Evolutionary conservation across 2,797 vertebrate species (phyloP).

Genomic region (Pempheris klunzingeri): DNA sequence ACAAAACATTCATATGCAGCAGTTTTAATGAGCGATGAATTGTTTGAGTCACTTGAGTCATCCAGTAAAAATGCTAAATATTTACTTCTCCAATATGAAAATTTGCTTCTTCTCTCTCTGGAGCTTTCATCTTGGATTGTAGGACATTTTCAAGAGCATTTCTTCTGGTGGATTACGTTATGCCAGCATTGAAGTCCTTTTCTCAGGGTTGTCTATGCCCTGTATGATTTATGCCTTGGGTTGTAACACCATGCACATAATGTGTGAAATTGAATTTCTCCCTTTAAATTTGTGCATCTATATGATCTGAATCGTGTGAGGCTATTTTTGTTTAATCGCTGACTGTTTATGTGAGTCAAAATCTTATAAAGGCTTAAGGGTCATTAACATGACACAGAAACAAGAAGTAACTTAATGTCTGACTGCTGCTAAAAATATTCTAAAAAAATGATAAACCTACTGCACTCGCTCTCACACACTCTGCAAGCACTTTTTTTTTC

Average conservation of each 20-base stretch:
- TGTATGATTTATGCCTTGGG: not conserved
- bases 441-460: not conserved
- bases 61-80: constrained; percentile 1
- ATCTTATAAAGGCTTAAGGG: not conserved
- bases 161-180: too few relatives aligned
- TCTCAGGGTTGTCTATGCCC: not conserved
- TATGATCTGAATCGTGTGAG: constrained; percentile 2
- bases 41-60: not conserved
- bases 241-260: not conserved
- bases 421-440: not conserved
- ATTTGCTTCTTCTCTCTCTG: not conserved
- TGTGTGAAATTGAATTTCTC: not conserved
- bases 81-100: not conserved
- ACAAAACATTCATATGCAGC: not conserved
- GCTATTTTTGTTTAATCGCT: not conserved
- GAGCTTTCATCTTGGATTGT: too few relatives aligned
- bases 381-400: not conserved
- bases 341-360: constrained; percentile 7
- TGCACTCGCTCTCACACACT: not conserved
- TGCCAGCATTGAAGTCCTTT: not conserved
- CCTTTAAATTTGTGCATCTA: not conserved
- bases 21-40: not conserved
- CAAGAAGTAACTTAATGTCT: not conserved
- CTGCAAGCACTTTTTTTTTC: not conserved
- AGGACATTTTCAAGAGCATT: too few relatives aligned